A percentile compares a stretch with the other conserved stretches of the same genome.
phyloP scores from a whole-genome alignment of 35 echinoderm and acorn worm genomes.

The Diadema setosum region DNA sequence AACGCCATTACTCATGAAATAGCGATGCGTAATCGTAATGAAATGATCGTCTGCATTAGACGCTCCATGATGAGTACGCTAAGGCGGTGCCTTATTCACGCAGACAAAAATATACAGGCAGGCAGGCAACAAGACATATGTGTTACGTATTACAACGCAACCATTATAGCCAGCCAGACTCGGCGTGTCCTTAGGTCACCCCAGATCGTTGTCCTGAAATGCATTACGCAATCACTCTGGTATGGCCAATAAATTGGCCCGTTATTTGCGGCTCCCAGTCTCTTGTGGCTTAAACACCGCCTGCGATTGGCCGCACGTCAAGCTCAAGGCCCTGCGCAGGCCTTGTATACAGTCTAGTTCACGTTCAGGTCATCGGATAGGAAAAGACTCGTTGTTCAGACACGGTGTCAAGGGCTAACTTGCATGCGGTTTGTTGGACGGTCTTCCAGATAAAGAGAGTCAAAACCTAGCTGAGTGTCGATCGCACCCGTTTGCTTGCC shows the following conservation, averaged over 20 bases:
- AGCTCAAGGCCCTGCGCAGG: constrained; percentile 2
- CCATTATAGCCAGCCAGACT: not conserved
- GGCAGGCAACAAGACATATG: too few relatives aligned
- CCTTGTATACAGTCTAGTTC: constrained; percentile 57
- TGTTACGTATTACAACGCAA: not conserved
- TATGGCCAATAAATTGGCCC: constrained; percentile 49
- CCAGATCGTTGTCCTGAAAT: constrained; percentile 5
- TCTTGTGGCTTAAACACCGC: not conserved
- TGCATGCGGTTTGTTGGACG: not conserved
- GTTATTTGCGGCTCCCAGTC: not conserved
- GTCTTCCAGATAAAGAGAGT: not conserved
- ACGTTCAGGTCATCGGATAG: constrained; percentile 57
- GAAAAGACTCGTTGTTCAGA: constrained; percentile 9
- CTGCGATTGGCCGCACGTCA: constrained; percentile 27
- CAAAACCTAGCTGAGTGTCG: not conserved
- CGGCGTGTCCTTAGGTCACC: constrained; percentile 43
- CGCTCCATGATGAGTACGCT: too few relatives aligned
- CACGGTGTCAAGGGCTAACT: constrained; percentile 20
- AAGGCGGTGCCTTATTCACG: too few relatives aligned
- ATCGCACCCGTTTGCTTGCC: not conserved
- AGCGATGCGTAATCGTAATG: too few relatives aligned
- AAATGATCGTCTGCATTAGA: too few relatives aligned
- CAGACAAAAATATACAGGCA: too few relatives aligned
- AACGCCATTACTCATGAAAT: too few relatives aligned
- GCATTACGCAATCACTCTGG: constrained; percentile 67